phyloP scores from a whole-genome alignment of 1,140 invertebrate genomes.

The Cotesia vestalis region DNA sequence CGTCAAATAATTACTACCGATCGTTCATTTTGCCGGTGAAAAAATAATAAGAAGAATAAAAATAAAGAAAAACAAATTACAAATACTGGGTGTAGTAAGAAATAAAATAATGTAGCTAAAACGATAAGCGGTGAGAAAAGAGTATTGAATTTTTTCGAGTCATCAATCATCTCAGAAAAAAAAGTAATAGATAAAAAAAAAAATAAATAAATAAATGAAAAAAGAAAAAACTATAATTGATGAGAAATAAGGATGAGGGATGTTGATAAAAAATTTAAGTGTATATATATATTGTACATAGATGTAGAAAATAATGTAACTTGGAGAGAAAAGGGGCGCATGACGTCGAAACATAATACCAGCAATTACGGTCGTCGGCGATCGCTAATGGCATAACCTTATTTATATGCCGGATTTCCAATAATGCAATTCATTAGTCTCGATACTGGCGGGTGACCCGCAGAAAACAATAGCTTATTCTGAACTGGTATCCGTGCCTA shows the following conservation, averaged over 20 bases:
- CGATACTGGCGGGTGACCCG: conserved; percentile 28
- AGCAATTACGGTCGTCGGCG: conserved; percentile 44
- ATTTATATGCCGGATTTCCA: conserved; percentile 55
- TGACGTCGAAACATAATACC: conserved; percentile 39
- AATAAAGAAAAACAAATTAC: no score
- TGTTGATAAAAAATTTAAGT: neutral
- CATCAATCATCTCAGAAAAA: no score
- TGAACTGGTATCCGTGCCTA: neutral
- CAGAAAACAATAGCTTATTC: conserved; percentile 46
- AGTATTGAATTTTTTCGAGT: no score
- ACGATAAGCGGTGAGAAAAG: no score
- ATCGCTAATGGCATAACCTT: conserved; percentile 51
- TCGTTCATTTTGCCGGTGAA: no score
- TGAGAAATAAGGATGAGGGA: neutral
- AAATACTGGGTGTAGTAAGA: no score
- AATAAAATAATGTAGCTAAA: no score
- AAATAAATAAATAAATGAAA: no score
- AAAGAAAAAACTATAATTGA: no score
- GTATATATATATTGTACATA: neutral
- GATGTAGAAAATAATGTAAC: conserved; percentile 1
- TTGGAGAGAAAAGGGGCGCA: neutral
- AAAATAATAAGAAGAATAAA: no score
- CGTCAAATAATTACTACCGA: no score
- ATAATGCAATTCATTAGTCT: conserved; percentile 55
- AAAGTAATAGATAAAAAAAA: no score